phyloP scores from a whole-genome alignment of 2,113 vertebrate genomes.

The Litocranius walleri region DNA sequence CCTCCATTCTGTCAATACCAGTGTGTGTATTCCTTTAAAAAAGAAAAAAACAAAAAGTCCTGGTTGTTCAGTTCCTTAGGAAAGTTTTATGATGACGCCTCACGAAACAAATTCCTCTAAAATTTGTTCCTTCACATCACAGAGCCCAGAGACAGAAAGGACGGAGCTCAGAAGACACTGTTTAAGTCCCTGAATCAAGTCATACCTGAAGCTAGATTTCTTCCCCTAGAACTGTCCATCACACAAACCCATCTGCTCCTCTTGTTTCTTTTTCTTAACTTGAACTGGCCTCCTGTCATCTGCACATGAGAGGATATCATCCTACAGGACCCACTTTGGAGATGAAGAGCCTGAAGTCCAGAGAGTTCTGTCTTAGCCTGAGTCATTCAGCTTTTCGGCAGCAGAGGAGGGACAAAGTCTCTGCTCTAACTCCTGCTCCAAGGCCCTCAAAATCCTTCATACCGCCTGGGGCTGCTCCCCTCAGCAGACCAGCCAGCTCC shows the following conservation, averaged over 20 bases:
- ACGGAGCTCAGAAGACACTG: not conserved
- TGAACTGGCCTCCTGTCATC: not conserved
- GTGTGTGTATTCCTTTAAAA: not conserved
- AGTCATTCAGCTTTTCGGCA: not conserved
- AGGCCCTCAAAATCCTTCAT: rapidly evolving
- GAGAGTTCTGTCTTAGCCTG: not conserved
- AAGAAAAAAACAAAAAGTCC: not conserved
- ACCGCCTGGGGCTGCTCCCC: rapidly evolving
- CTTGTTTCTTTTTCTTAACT: too few relatives aligned
- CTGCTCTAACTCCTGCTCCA: not conserved
- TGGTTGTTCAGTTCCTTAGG: not conserved
- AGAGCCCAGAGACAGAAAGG: not conserved
- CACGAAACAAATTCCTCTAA: not conserved
- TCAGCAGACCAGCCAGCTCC: rapidly evolving
- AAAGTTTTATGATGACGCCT: not conserved
- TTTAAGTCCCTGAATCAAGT: not conserved
- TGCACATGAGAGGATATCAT: not conserved
- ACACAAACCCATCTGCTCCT: not conserved
- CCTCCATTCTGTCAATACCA: rapidly evolving
- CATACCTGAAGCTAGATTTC: not conserved
- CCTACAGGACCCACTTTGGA: not conserved
- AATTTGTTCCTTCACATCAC: not conserved
- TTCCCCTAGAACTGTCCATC: not conserved
- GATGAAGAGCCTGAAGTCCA: not conserved
- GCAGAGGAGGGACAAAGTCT: not conserved